These are phyloP conservation scores for Embidobia sp. DNA, from an alignment of 2,888 invertebrate species.

Conservation along the genomic window DNA sequence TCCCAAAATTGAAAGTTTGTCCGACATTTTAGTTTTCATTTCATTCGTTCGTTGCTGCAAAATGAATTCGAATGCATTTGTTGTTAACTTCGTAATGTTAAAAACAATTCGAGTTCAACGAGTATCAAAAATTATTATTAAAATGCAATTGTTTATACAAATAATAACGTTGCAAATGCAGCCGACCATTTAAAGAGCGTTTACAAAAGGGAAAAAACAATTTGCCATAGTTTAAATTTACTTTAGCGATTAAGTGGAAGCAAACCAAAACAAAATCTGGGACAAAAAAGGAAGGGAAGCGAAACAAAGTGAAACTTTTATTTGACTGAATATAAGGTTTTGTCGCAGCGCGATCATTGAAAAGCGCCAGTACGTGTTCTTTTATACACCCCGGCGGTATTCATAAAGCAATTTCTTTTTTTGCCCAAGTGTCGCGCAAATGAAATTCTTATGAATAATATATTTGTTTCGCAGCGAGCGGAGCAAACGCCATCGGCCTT, in stretches of 20 bases:
- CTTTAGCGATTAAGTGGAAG: conserved; percentile 34
- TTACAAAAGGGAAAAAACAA: conserved; percentile 12
- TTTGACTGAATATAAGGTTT: conserved; percentile 42
- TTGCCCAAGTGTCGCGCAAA: conserved; percentile 13
- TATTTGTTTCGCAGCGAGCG: conserved; percentile 38
- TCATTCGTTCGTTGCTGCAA: too few species aligned
- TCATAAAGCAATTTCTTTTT: conserved; percentile 3
- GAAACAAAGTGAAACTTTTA: conserved; percentile 36
- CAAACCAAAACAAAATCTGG: conserved; percentile 22
- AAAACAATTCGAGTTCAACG: too few species aligned
- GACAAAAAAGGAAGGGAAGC: conserved; percentile 8
- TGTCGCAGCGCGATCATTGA: conserved; percentile 30
- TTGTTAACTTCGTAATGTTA: too few species aligned
- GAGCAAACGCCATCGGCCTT: conserved; percentile 66
- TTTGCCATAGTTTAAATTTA: conserved; percentile 36
- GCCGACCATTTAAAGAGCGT: background rate
- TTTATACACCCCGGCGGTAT: conserved; percentile 8
- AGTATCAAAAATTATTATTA: conserved; percentile 68
- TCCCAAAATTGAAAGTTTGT: too few species aligned
- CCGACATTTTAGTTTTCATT: too few species aligned
- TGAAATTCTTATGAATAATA: conserved; percentile 52
- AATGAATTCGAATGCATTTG: too few species aligned
- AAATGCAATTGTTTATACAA: conserved; percentile 16
- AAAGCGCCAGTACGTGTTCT: conserved; percentile 28
- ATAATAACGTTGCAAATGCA: conserved; percentile 33